phyloP scores from a whole-genome alignment of 2,888 invertebrate species.

The Mythimna vitellina region DNA sequence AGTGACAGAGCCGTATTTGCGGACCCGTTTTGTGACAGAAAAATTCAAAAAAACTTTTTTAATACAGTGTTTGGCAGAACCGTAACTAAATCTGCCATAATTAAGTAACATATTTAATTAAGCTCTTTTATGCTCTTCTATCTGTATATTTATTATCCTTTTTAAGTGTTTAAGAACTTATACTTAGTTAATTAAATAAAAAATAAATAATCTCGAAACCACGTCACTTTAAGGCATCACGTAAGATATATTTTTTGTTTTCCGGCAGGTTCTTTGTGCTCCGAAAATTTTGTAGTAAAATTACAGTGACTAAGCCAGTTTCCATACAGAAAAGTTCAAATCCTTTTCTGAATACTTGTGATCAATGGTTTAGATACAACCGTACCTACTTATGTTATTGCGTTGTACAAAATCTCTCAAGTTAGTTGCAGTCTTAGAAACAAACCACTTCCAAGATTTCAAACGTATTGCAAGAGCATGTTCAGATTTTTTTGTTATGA shows the following conservation, averaged over 20 bases:
- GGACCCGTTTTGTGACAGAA: too few relatives aligned
- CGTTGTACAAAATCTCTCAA: neutral
- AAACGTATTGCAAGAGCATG: neutral
- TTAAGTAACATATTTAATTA: too few relatives aligned
- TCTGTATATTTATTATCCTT: too few relatives aligned
- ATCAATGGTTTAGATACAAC: neutral
- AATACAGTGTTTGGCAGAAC: neutral
- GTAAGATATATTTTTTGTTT: too few relatives aligned
- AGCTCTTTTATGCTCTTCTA: too few relatives aligned
- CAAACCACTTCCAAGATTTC: neutral
- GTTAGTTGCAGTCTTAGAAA: neutral
- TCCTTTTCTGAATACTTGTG: neutral
- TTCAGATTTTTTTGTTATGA: neutral
- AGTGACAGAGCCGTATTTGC: too few relatives aligned
- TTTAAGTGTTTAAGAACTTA: too few relatives aligned
- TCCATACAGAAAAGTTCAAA: neutral
- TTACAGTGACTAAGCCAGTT: neutral
- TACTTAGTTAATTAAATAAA: too few relatives aligned
- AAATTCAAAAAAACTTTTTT: neutral
- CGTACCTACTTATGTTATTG: neutral
- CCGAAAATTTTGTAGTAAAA: neutral
- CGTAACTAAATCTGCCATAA: neutral
- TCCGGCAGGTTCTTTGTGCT: neutral
- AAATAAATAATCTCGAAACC: too few relatives aligned
- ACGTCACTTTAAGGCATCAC: too few relatives aligned